Evolutionary conservation across 2,113 vertebrate species (phyloP).

Genomic region (Dolichotis patagonum): DNA sequence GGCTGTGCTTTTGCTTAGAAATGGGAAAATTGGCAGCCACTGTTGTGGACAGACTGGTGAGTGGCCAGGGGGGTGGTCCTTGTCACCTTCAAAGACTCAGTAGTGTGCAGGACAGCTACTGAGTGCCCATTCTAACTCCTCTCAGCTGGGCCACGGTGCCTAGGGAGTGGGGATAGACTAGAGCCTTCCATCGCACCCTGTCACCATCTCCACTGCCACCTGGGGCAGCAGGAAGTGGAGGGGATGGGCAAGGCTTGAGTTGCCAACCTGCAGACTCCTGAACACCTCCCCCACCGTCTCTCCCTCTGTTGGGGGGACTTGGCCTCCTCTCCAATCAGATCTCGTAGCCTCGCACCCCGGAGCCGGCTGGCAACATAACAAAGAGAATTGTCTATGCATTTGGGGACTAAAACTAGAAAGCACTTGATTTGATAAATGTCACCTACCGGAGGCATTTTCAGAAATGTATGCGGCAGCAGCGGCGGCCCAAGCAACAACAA

Average conservation of each 20-base stretch:
- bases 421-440: conserved; percentile 59
- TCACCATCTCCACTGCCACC: neutral
- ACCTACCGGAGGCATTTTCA: conserved; percentile 44
- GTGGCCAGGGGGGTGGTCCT: neutral
- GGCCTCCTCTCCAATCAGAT: neutral
- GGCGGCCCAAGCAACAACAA: neutral
- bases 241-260: neutral
- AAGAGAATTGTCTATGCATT: conserved; percentile 21
- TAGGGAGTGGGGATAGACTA: too few species aligned
- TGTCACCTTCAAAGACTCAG: neutral
- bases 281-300: rapidly evolving
- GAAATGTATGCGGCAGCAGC: neutral
- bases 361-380: neutral
- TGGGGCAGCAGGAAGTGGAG: neutral
- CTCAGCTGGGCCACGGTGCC: rapidly evolving
- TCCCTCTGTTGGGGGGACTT: neutral
- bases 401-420: conserved; percentile 51
- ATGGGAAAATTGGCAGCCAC: too few species aligned
- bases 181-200: neutral
- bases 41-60: neutral
- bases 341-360: neutral
- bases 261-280: neutral
- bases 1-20: neutral
- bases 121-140: rapidly evolving
- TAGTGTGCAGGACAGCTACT: neutral